Base-by-base conservation (phyloP, 1,140 invertebrate genomes). In the Eurosta solidaginis region DNA sequence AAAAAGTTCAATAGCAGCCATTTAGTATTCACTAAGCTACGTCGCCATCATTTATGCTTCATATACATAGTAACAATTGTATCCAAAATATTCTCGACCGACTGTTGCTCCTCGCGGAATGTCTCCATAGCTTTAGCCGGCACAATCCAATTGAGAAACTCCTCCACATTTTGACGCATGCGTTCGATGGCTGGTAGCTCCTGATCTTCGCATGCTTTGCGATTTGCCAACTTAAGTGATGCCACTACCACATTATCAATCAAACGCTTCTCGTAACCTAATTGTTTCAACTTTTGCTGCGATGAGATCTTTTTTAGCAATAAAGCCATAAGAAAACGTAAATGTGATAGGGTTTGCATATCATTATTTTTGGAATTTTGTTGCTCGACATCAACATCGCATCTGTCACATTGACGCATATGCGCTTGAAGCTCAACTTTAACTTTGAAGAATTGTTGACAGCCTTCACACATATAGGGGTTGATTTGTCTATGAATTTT, bases 171-270 rank as follows among this genome's bases (percentile, higher is more conserved):
- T 20, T 88, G 89, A 54, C 92, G 91, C 1, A 96, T 87, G 12
- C 90, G 88, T 63, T 92, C 91, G 9, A 92, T 88, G 14, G 92
- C 91, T 10, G 90, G 86, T 3, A 92, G 78, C 10, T 83, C 82
- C 1, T 88, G 83, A 78, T 91, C 90, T 47, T 89, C 89, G 74
- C 91, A 92, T 1, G 93, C 92, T 20, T 88, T 88, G 44, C 93
- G 91, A 1, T 93, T 94, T 68, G 94, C 94, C 10, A 92, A 90
- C 81, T 93, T 89, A 22, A 96, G 89, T 0, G 94, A 95, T 79
- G 94, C 93, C 33, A 92, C 89, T 1, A 96, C 89, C n/a, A 96
- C 92, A 74, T 95, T 93, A 83, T 96, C 94, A 79, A 96, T 95
- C 3, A 96, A 89, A 80, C 93, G 89, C 85, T 94, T 95, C 79